Evolutionary conservation across 2,797 vertebrate species (phyloP), one percentile per base, ranked within the genome.

Genomic region (Capromys pilorides): DNA sequence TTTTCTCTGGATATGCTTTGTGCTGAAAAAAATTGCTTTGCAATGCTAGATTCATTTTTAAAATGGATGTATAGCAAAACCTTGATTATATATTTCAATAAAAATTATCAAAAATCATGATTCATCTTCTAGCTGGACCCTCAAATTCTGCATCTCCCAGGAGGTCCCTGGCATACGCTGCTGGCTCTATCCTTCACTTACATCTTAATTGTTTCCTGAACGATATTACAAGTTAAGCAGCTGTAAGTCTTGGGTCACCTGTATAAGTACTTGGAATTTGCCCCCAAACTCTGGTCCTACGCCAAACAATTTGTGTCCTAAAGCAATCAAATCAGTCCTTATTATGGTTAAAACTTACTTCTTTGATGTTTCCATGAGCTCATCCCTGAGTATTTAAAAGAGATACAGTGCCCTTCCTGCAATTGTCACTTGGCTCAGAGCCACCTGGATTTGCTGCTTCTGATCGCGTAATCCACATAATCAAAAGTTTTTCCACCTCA

Each of bases 401-500:
- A 61, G 82, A 95, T 66, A 82, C 91, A 82, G 69, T 87, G 71
- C 92, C 94, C 91, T 97, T 97, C 97, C 93, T 96, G 96, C 96
- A 96, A 97, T 97, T 93, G 96, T 94, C 89, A 45, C 93, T 97
- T 97, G 97, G 97, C 97, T 94, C 57, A 14, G 5, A 26, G 96
- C 97, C 97, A 96, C 26, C 19, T 67, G 96, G 97, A 95, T 96
- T 97, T 97, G 96, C 95, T 96, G 91, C 93, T 97, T 97, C 96
- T 97, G 96, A 97, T 97, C 79, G 0, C 95, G 90, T 96, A 96
- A 96, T 97, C 95, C 93, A 80, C 88, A 92, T 96, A 97, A 97
- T 97, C 97, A 97, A 94, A 97, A 97, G 94, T 96, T 96, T 97
- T 97, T 97, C 96, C 97, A 97, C 97, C 97, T 97, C 91, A 71